A percentile compares a stretch with the other conserved stretches of the same genome.
Evolutionary conservation across 37 sponge, comb jelly and placozoan species (phyloP).

Genomic region (Amphimedon queenslandica): DNA sequence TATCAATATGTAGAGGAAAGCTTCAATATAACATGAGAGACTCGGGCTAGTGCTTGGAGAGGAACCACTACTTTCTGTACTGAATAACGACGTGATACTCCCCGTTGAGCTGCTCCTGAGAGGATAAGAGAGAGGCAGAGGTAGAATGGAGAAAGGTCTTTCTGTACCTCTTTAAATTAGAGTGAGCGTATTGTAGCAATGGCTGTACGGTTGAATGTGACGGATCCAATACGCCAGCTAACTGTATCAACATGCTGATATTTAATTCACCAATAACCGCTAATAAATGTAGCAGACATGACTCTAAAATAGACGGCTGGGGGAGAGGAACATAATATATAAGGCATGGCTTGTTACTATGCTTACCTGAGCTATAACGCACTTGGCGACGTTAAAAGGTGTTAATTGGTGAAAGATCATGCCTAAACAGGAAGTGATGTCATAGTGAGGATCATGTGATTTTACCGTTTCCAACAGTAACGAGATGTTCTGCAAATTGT

Average conservation of each 20-base stretch:
- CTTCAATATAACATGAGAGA: slow-evolving; percentile 49
- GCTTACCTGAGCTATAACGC: slow-evolving; percentile 43
- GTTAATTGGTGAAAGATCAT: slow-evolving; percentile 60
- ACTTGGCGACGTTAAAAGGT: slow-evolving; percentile 44
- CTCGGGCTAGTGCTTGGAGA: slow-evolving; percentile 1
- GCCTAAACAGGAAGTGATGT: slow-evolving; percentile 14
- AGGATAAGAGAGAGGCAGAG: not conserved
- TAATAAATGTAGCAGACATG: slow-evolving; percentile 28
- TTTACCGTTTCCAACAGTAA: slow-evolving; percentile 33
- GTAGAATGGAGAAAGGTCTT: not conserved
- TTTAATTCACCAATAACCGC: slow-evolving; percentile 42
- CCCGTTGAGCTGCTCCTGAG: slow-evolving; percentile 72
- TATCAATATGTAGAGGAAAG: slow-evolving; percentile 50
- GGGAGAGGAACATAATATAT: not conserved
- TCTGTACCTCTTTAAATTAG: slow-evolving; percentile 25
- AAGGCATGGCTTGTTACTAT: too few species aligned
- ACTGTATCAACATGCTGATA: slow-evolving; percentile 26
- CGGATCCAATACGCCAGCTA: slow-evolving; percentile 65
- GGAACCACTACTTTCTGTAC: not conserved
- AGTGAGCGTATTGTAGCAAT: slow-evolving; percentile 48
- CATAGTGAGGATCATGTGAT: not conserved
- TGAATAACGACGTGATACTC: slow-evolving; percentile 26
- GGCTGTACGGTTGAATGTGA: slow-evolving; percentile 54
- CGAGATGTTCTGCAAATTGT: slow-evolving; percentile 38
- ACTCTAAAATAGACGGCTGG: slow-evolving; percentile 61